These are phyloP conservation scores for Turritopsis rubra DNA, from an alignment of 30 jellyfish, hydroid and myxozoan species.

Conservation along the genomic window DNA sequence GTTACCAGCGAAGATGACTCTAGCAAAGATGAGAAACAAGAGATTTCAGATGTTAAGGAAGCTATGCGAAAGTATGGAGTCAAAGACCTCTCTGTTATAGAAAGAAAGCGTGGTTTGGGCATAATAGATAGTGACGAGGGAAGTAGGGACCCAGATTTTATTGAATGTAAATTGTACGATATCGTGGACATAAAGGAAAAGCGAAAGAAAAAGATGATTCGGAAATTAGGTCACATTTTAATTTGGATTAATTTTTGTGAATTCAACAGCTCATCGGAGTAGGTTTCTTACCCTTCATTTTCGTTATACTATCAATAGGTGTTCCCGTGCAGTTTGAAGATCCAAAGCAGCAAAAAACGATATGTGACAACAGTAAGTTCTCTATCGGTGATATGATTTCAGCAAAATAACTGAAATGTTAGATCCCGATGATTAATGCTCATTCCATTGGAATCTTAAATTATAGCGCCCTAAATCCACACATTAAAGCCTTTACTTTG, in stretches of 20 bases:
- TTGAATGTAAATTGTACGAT: neutral
- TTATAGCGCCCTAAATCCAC: neutral
- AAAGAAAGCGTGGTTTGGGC: neutral
- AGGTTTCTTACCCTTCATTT: neutral
- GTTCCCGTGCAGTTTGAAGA: neutral
- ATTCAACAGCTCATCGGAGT: neutral
- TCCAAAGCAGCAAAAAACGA: neutral
- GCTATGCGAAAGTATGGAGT: neutral
- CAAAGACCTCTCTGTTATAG: neutral
- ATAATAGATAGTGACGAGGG: neutral
- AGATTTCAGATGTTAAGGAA: neutral
- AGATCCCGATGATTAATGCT: neutral
- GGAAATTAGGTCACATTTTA: neutral
- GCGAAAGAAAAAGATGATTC: neutral
- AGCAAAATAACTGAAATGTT: no score
- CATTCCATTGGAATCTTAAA: neutral
- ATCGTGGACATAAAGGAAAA: neutral
- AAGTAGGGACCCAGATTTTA: neutral
- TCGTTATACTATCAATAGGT: neutral
- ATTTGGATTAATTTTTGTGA: neutral
- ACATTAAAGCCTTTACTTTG: neutral
- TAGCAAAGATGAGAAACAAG: constrained; percentile 8
- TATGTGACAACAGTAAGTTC: neutral
- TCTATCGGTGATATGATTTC: no score
- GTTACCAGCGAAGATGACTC: neutral